These are phyloP conservation scores for Mythimna vitellina DNA, from an alignment of 2,888 invertebrate genomes.

Conservation along the genomic window DNA sequence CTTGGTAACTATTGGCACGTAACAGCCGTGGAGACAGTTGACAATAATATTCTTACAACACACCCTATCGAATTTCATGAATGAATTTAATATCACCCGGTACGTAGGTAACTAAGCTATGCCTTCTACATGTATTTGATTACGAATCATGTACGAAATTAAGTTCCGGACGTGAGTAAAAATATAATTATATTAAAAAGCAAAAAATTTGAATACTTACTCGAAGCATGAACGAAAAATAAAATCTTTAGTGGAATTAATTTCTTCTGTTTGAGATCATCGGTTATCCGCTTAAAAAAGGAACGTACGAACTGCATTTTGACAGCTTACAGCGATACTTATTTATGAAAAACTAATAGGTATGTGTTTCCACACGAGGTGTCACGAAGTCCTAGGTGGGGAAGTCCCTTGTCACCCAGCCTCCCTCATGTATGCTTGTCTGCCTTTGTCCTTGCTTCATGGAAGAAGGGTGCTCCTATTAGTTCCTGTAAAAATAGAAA, in stretches of 20 bases:
- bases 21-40: not conserved
- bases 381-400: slow-evolving; percentile 74
- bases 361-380: slow-evolving; percentile 28
- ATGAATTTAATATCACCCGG: not conserved
- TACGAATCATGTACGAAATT: slow-evolving; percentile 1
- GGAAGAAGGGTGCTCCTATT: slow-evolving; percentile 72
- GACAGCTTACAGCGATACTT: slow-evolving; percentile 43
- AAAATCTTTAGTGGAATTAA: slow-evolving; percentile 93
- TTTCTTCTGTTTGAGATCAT: slow-evolving; percentile 93
- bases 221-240: slow-evolving; percentile 95
- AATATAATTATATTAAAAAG: not conserved
- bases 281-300: slow-evolving; percentile 92
- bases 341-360: slow-evolving; percentile 27
- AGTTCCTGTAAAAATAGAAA: slow-evolving; percentile 71
- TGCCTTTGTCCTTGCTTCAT: slow-evolving; percentile 80
- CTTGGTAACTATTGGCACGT: slow-evolving; percentile 1
- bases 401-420: slow-evolving; percentile 77
- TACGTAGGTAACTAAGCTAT: not conserved
- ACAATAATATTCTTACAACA: slow-evolving; percentile 5
- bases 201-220: slow-evolving; percentile 88
- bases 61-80: slow-evolving; percentile 9
- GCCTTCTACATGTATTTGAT: not conserved
- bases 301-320: slow-evolving; percentile 91
- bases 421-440: slow-evolving; percentile 75
- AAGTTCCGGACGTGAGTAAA: not conserved